Conservation (phyloP, 2,888 invertebrate genomes). For the Scotopteryx bipunctaria region DNA sequence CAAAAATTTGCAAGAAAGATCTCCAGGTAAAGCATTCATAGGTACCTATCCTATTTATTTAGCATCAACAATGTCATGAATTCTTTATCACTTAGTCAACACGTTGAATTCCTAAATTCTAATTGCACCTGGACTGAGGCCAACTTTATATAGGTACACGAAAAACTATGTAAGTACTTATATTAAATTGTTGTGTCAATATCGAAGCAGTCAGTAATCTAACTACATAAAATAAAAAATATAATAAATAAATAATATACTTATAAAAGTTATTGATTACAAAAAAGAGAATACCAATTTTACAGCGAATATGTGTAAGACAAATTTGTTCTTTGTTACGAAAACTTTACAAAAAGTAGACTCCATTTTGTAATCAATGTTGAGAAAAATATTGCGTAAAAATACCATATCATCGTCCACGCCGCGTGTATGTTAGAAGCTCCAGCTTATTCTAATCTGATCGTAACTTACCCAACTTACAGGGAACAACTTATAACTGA, state of each 20-base stretch:
- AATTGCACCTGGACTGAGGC: slow-evolving; percentile 37
- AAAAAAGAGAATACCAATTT: no score
- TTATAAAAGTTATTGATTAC: no score
- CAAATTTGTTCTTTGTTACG: no score
- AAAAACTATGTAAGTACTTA: no score
- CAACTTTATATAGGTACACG: no score
- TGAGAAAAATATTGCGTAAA: slow-evolving; percentile 31
- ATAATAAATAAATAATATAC: slow-evolving; percentile 36
- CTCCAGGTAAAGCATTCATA: neutral
- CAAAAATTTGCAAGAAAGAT: no score
- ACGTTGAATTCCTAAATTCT: slow-evolving; percentile 21
- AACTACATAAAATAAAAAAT: slow-evolving; percentile 22
- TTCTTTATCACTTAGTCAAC: slow-evolving; percentile 4
- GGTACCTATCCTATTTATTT: no score
- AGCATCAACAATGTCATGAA: no score
- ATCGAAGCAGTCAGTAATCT: slow-evolving; percentile 21
- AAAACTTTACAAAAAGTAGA: no score
- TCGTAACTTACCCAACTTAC: slow-evolving; percentile 89
- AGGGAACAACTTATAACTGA: slow-evolving; percentile 92
- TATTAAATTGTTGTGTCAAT: no score
- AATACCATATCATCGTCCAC: slow-evolving; percentile 55
- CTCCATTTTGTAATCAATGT: slow-evolving; percentile 14
- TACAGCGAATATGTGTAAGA: no score
- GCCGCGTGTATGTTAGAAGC: slow-evolving; percentile 63
- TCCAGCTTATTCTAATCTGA: slow-evolving; percentile 46